These are phyloP conservation scores for Drosophila eohydei DNA, from an alignment of 2,888 invertebrate genomes.

Conservation along the genomic window DNA sequence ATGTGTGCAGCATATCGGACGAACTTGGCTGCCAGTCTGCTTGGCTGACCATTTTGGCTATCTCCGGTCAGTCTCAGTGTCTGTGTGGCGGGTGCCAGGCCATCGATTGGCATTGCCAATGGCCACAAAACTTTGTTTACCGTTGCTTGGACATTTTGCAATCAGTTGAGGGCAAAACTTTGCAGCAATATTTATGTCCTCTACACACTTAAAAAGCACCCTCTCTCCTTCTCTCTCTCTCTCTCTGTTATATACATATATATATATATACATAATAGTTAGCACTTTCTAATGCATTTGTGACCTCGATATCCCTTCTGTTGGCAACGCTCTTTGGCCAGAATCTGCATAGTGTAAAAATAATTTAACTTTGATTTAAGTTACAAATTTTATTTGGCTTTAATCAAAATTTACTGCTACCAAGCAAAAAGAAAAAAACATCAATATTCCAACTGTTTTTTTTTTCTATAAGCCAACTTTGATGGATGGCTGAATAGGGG, in stretches of 20 bases:
- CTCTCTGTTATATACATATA: conserved; percentile 2
- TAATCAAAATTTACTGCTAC: background rate
- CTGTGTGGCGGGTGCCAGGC: conserved; percentile 31
- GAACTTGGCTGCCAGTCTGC: conserved; percentile 49
- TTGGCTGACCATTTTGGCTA: conserved; percentile 57
- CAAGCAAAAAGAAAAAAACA: background rate
- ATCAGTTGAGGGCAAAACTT: conserved; percentile 57
- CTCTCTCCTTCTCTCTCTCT: background rate
- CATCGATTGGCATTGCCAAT: conserved; percentile 59
- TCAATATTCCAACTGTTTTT: background rate
- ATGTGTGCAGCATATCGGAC: conserved; percentile 33
- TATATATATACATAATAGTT: conserved; percentile 25
- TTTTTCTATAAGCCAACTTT: conserved; percentile 23
- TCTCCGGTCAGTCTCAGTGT: conserved; percentile 45
- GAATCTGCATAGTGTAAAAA: conserved; percentile 42
- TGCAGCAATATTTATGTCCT: conserved; percentile 60
- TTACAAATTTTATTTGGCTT: conserved; percentile 9
- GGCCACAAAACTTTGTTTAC: conserved; percentile 71
- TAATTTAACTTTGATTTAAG: conserved; percentile 27
- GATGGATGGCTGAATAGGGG: conserved; percentile 51
- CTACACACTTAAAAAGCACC: conserved; percentile 23
- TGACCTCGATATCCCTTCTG: conserved; percentile 59
- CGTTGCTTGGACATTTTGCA: conserved; percentile 54
- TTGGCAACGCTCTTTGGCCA: conserved; percentile 31
- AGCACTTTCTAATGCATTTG: conserved; percentile 68